phyloP scores from a whole-genome alignment of 2,797 vertebrate genomes.

The Darevskia mixta region DNA sequence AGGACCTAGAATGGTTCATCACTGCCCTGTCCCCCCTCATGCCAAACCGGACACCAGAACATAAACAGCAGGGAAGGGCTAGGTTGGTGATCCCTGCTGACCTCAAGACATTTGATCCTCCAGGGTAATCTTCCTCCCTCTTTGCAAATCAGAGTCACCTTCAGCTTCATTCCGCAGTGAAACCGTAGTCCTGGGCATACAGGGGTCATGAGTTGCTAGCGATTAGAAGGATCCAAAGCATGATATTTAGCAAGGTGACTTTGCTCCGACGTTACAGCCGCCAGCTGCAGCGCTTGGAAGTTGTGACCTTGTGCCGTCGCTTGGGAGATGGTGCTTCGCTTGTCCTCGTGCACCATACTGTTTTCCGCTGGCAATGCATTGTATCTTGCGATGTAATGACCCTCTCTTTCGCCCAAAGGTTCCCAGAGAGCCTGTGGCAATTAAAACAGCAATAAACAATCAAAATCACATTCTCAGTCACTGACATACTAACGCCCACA shows the following conservation, averaged over 20 bases:
- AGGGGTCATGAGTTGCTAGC: background rate
- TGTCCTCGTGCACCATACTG: background rate
- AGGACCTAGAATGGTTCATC: background rate
- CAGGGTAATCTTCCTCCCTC: constrained; percentile 46
- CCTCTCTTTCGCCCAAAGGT: background rate
- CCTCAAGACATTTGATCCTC: constrained; percentile 52
- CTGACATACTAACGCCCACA: too few species aligned
- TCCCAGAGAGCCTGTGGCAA: background rate
- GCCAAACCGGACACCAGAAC: background rate
- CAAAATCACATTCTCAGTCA: background rate
- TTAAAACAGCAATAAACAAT: background rate
- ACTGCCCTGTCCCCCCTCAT: background rate
- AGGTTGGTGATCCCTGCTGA: background rate
- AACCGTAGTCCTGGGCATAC: constrained; percentile 34
- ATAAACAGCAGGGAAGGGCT: background rate
- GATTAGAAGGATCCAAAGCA: rapidly evolving
- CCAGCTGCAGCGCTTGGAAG: rapidly evolving
- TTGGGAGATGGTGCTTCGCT: background rate
- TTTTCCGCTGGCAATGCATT: too few species aligned
- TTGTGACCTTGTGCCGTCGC: background rate
- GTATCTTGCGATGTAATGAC: too few species aligned
- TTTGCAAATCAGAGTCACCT: background rate
- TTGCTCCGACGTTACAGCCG: background rate
- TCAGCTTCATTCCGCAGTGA: constrained; percentile 54
- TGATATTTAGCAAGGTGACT: background rate